Evolutionary conservation across 2,888 invertebrate species (phyloP), one percentile per base, ranked within the genome.

Genomic region (Heliconius hortense): DNA sequence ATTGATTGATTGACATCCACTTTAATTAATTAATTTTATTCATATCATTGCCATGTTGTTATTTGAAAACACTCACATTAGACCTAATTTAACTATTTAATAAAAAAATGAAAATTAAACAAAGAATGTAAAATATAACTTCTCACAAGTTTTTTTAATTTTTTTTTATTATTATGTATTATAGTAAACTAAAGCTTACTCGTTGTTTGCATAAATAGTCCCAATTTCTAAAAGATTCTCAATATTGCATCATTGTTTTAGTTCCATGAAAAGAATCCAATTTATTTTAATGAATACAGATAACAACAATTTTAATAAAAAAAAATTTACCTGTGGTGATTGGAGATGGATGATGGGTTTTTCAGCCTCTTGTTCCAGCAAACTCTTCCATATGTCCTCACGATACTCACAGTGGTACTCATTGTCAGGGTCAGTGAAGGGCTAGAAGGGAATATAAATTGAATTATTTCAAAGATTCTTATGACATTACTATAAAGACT

Each of bases 351-450:
- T 92, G 2, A 85, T 89, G 1, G 90, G 90, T 75, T 89, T 92
- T 71, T 90, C 86, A 0, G 89, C 86, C 76, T 94, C 93, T 80
- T 92, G 92, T 82, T 90, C 89, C 78, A 94, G 80, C 64, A 94
- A 81, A 72, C 87, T 89, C 77, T 90, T 87, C 93, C 93, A 94
- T 74, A 93, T 94, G 48, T 93, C 93, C 26, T 93, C 90, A 71
- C 87, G 85, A 80, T 93, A 93, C 82, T 91, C 92, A 77, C 91
- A 91, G 70, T 87, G 84, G 77, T 89, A 89, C n/a, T 93, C 91
- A 73, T 90, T 87, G 73, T 93, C 90, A 62, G 87, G 85, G 72
- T 92, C 89, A 24, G 86, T 84, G 28, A 89, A 80, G 5, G 81
- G 77, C 93, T 93, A 85, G 8, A 87, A 89, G 39, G 80, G 74